Conservation (phyloP, 2,797 vertebrate genomes). For the Sebastes itinus region DNA sequence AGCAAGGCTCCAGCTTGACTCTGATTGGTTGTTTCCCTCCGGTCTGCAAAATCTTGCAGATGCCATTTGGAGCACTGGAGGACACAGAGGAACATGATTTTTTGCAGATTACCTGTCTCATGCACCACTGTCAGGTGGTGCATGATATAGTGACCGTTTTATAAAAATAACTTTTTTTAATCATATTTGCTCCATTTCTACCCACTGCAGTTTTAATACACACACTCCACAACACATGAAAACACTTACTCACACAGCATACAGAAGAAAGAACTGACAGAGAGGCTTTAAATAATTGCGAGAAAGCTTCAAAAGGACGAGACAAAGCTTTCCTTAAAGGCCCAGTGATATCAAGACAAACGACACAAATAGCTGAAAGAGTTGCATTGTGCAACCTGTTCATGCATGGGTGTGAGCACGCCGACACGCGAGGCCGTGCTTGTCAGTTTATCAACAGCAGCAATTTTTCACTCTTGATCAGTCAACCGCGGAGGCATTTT, state of each 20-base stretch:
- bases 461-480: conserved; percentile 73
- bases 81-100: too few species aligned
- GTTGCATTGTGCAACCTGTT: conserved; percentile 40
- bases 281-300: conserved; percentile 18
- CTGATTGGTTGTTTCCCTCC: too few species aligned
- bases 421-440: conserved; percentile 37
- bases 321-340: conserved; percentile 14
- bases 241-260: neutral
- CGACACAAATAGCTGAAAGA: conserved; percentile 24
- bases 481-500: conserved; percentile 54
- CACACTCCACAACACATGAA: neutral
- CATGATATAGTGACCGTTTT: too few species aligned
- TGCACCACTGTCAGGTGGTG: too few species aligned
- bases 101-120: too few species aligned
- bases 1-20: too few species aligned
- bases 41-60: too few species aligned
- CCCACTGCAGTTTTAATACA: neutral
- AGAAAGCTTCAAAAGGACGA: conserved; percentile 5
- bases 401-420: conserved; percentile 33
- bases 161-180: too few species aligned
- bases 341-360: conserved; percentile 32
- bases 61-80: too few species aligned
- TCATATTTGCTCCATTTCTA: too few species aligned
- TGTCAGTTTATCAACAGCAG: conserved; percentile 70
- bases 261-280: neutral